Conservation (phyloP, 2,888 invertebrate genomes). For the Choristoneura rosaceana region DNA sequence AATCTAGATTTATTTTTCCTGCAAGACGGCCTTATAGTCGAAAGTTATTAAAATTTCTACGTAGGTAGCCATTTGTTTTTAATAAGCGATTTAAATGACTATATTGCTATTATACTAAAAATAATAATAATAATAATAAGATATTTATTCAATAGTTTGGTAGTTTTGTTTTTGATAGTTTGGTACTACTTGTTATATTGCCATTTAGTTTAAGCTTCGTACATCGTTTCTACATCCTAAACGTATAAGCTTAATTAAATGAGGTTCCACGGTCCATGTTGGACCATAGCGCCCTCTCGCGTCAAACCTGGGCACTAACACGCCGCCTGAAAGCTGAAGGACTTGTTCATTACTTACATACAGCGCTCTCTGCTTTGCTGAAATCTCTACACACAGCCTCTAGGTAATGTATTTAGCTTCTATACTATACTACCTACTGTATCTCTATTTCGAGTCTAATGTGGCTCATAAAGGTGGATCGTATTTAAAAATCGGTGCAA, state of each 20-base stretch:
- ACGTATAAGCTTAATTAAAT: not conserved
- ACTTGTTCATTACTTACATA: slow-evolving; percentile 49
- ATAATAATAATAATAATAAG: no score
- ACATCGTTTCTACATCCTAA: not conserved
- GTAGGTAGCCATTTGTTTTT: no score
- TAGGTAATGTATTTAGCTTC: not conserved
- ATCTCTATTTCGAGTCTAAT: not conserved
- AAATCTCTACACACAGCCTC: slow-evolving; percentile 9
- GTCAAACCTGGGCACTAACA: slow-evolving; percentile 53
- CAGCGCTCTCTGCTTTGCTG: slow-evolving; percentile 26
- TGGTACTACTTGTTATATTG: no score
- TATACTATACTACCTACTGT: not conserved
- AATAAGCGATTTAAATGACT: no score
- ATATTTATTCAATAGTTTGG: no score
- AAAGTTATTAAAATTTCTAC: not conserved
- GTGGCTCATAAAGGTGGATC: not conserved
- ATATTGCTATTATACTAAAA: no score
- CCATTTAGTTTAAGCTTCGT: no score
- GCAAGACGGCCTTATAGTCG: no score
- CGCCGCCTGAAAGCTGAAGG: slow-evolving; percentile 63
- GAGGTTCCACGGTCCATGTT: not conserved
- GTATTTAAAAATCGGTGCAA: not conserved
- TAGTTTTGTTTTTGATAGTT: no score
- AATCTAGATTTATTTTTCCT: no score
- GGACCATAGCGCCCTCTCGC: slow-evolving; percentile 61